Evolutionary conservation across 2,113 vertebrate genomes (phyloP), one percentile per base, ranked within the genome.

Genomic region (Psilopsiagon aurifrons): DNA sequence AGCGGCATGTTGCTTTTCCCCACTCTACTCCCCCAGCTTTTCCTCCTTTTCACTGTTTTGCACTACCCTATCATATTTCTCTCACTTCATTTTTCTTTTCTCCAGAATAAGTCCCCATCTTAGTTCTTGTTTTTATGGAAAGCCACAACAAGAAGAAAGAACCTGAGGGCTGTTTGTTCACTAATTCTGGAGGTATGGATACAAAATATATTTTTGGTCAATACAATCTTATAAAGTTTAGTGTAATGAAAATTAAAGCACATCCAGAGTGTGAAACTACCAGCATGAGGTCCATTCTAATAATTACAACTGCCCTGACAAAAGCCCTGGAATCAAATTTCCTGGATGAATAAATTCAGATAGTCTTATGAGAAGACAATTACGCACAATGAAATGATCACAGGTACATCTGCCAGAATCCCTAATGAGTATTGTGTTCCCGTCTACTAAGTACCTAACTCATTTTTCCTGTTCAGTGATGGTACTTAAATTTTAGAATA

Each of bases 321-420:
- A 87, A 93, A 88, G 12, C 18, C 41, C 35, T 75, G 47, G 83
- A 94, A 92, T 78, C 43, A 88, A 94, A 86, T 90, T 93, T 95
- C 87, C 39, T 63, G 76, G 11, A 76, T 93, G 60, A 95, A 81
- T 90, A 90, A 86, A 81, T 84, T 71, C 29, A 82, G 27, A 68
- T 63, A 86, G 19, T 52, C 44, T 88, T 71, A 49, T 86, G n/a
- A 96, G 64, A 51, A 68, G 20, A 63, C 64, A 14, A 59, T 59
- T 59, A 57, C 73, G n/a, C 39, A 88, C 31, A 79, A 47, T 71
- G 39, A 88, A 96, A 20, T 79, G 62, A 88, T 86, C 76, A 79
- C 7, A 86, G 60, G 75, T 49, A 75, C 15, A 52, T 91, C 83
- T 86, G 80, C 44, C 39, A 96, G 83, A 92, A 96, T 92, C 33